A percentile compares a stretch with the other conserved stretches of the same genome.
phyloP scores from a whole-genome alignment of 2,888 invertebrate species.

The Cinara cedri region DNA sequence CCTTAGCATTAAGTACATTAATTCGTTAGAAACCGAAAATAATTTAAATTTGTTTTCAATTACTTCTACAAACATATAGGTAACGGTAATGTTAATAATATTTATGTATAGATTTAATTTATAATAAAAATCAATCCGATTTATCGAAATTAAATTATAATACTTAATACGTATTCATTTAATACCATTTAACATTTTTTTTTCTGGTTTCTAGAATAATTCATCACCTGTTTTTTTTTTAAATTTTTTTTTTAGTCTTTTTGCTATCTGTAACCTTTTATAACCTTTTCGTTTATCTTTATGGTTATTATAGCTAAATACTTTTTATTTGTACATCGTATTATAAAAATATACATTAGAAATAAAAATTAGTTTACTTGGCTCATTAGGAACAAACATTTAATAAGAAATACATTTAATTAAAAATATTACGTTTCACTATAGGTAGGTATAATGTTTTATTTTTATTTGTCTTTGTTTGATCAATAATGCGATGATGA shows the following conservation, averaged over 20 bases:
- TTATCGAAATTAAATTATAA: too few species aligned
- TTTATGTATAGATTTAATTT: too few species aligned
- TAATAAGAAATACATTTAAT: neutral
- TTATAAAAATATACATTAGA: neutral
- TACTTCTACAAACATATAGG: too few species aligned
- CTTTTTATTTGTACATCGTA: conserved; percentile 13
- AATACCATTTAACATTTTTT: conserved; percentile 15
- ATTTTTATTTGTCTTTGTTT: neutral
- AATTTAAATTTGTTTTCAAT: too few species aligned
- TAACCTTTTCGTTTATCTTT: conserved; percentile 28
- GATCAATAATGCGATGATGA: neutral
- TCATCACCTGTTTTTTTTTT: neutral
- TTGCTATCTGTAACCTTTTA: conserved; percentile 22
- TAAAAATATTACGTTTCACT: too few species aligned
- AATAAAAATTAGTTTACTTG: neutral
- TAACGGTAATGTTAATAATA: too few species aligned
- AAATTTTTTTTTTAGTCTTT: conserved; percentile 13
- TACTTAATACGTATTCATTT: too few species aligned
- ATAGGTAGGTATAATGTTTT: neutral
- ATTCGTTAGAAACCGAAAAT: too few species aligned
- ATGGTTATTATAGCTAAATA: conserved; percentile 10
- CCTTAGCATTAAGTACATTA: too few species aligned
- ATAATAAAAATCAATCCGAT: too few species aligned
- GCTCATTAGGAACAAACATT: conserved; percentile 9
- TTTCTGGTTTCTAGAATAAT: neutral